Percentiles rank a stretch among this genome's conserved stretches.
Evolutionary conservation across 2,888 invertebrate species (phyloP).

Genomic region (Serripes groenlandicus): DNA sequence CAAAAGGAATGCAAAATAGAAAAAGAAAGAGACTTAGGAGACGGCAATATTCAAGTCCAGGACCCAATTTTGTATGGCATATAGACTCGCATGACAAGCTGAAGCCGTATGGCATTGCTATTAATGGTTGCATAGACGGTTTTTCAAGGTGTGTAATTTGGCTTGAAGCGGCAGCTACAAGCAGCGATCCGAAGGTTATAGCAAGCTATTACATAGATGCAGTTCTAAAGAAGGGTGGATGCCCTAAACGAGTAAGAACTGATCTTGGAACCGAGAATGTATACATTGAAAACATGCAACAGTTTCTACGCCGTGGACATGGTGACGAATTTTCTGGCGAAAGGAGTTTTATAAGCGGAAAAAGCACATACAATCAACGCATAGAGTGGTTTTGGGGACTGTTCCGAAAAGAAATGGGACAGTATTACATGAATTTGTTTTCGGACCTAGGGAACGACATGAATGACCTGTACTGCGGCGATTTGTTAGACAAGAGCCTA

Average conservation of each 20-base stretch:
- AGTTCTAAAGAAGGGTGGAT: constrained; percentile 39
- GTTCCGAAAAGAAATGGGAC: constrained; percentile 37
- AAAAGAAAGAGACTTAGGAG: constrained; percentile 41
- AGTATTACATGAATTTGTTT: constrained; percentile 61
- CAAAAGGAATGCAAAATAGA: constrained; percentile 35
- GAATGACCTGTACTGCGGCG: constrained; percentile 33
- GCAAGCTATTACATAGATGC: constrained; percentile 45
- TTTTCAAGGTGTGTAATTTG: constrained; percentile 62
- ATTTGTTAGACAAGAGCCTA: constrained; percentile 45
- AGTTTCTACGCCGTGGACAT: constrained; percentile 26
- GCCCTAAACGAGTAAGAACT: constrained; percentile 44
- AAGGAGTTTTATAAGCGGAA: constrained; percentile 44
- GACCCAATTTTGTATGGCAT: constrained; percentile 64
- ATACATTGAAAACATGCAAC: constrained; percentile 13
- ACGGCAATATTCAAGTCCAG: constrained; percentile 41
- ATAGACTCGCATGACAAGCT: constrained; percentile 61
- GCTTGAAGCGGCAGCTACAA: constrained; percentile 55
- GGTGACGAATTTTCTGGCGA: constrained; percentile 18
- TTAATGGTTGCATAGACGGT: constrained; percentile 39
- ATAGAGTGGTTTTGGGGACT: constrained; percentile 68
- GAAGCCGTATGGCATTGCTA: constrained; percentile 60
- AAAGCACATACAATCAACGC: constrained; percentile 56
- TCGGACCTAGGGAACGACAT: constrained; percentile 32
- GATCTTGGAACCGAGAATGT: constrained; percentile 63
- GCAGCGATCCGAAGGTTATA: constrained; percentile 55